phyloP scores from a whole-genome alignment of 1,140 invertebrate genomes.

The Drosophila setifemur region DNA sequence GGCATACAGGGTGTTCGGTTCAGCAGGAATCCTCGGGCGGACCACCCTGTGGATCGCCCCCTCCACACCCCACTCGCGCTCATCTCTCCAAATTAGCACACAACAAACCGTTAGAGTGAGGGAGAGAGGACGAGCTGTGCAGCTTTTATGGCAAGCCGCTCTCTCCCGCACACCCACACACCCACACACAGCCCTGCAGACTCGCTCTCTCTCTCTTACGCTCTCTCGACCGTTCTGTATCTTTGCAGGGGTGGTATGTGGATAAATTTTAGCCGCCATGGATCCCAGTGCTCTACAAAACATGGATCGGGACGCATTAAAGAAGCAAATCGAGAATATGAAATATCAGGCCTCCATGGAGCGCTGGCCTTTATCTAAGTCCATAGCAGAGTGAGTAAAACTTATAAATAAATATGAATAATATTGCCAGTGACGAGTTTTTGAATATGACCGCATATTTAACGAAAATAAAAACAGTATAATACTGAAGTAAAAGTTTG shows the following conservation, averaged over 20 bases:
- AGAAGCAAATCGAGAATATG: constrained; percentile 98
- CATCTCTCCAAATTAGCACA: constrained; percentile 30
- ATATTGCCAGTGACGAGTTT: background rate
- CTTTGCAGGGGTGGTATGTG: constrained; percentile 82
- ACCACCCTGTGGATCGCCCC: background rate
- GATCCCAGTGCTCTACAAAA: constrained; percentile 94
- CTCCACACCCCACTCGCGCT: constrained; percentile 7
- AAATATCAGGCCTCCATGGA: constrained; percentile 98
- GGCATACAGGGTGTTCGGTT: constrained; percentile 40
- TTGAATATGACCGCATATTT: background rate
- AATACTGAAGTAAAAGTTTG: background rate
- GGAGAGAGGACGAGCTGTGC: constrained; percentile 2
- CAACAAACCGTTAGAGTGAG: background rate
- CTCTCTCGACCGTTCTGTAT: constrained; percentile 34
- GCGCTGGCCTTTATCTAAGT: constrained; percentile 96
- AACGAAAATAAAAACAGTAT: background rate
- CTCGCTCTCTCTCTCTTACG: constrained; percentile 25
- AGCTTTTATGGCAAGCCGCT: constrained; percentile 48
- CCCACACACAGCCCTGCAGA: too few species aligned
- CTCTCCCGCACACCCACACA: constrained; percentile 1
- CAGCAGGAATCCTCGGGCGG: too few species aligned
- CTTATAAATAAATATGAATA: constrained; percentile 8
- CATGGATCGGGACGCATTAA: constrained; percentile 98
- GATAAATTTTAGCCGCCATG: constrained; percentile 86
- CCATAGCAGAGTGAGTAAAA: constrained; percentile 95